Evolutionary conservation across 2,888 invertebrate genomes (phyloP).

Genomic region (Stenodera caucasica): DNA sequence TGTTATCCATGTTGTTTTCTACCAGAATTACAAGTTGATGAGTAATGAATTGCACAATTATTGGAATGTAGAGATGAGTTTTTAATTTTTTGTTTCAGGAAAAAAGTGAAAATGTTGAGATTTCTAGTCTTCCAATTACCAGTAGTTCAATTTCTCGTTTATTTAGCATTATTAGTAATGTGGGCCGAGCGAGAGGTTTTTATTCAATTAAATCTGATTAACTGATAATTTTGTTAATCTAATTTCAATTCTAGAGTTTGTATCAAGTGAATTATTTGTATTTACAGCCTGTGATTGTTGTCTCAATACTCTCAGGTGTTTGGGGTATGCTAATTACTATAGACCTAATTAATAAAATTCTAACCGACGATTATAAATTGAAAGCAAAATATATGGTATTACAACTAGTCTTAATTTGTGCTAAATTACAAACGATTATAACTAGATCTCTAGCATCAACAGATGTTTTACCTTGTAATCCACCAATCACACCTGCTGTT

Average conservation of each 20-base stretch:
- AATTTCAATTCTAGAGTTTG: conserved; percentile 57
- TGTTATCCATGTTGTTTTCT: conserved; percentile 72
- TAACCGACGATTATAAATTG: conserved; percentile 53
- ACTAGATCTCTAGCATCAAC: conserved; percentile 62
- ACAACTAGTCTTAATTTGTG: conserved; percentile 67
- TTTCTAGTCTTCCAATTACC: conserved; percentile 70
- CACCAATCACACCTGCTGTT: conserved; percentile 66
- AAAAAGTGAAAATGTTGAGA: conserved; percentile 59
- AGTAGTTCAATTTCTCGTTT: conserved; percentile 66
- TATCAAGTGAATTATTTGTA: conserved; percentile 64
- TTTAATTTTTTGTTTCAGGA: conserved; percentile 55
- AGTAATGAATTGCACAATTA: conserved; percentile 53
- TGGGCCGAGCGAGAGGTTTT: conserved; percentile 68
- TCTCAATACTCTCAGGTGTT: conserved; percentile 68
- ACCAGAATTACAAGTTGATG: conserved; percentile 61
- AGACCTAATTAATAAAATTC: conserved; percentile 57
- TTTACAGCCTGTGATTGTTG: conserved; percentile 66
- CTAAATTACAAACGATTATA: conserved; percentile 67
- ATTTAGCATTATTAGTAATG: conserved; percentile 62
- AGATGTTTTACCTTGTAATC: conserved; percentile 63
- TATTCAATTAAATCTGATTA: conserved; percentile 32
- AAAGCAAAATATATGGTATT: conserved; percentile 61
- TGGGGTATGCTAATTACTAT: conserved; percentile 71
- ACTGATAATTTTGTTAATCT: conserved; percentile 14
- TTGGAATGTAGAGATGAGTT: conserved; percentile 3